Base-by-base conservation (phyloP, 2,113 vertebrate genomes). In the Marcusenius ussheri region DNA sequence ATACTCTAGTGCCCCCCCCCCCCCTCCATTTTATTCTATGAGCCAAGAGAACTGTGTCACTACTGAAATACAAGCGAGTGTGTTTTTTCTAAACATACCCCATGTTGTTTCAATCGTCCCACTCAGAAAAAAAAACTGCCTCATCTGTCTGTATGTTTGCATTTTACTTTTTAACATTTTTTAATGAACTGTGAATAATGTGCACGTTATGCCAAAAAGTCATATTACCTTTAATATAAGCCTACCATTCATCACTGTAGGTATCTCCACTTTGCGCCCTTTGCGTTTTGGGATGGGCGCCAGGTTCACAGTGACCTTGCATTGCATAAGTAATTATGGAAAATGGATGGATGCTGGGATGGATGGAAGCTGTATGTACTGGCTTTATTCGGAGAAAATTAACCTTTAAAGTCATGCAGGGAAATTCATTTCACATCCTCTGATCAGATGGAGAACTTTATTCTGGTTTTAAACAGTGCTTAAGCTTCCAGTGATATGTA, bases 401-500 rank as follows among this genome's bases (percentile, higher is more conserved):
- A n/a, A 74, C n/a, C n/a, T 10, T 88, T 27, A 49, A 87, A 90
- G 56, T 46, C 19, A 86, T 66, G 27, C 51, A 31, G 45, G 56
- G n/a, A 56, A 31, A 85, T 47, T 62, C 4, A 58, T 42, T 42
- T 85, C 11, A 11, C 35, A 17, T 80, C 62, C 62, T 31, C 62
- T 83, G 13, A 5, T 56, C 35, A 53, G 21, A 45, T 24, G 31
- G 27, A 84, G 31, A 89, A 19, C 83, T 56, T 35, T 17, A 84
- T 46, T 84, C 46, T n/a, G 31, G 15, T 7, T 56, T 90, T 17
- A 74, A 51, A 77, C 47, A 35, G 5, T 35, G 45, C 9, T 87
- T 74, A 74, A 62, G 53, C 70, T 87, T 90, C 86, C 62, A 90
- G 66, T 87, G 70, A 74, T 42, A 17, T 85, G 46, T 42, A 87